A percentile compares a stretch with the other conserved stretches of the same genome.
These are phyloP conservation scores for Rotaria socialis DNA, from an alignment of 2,888 invertebrate species.

Conservation along the genomic window DNA sequence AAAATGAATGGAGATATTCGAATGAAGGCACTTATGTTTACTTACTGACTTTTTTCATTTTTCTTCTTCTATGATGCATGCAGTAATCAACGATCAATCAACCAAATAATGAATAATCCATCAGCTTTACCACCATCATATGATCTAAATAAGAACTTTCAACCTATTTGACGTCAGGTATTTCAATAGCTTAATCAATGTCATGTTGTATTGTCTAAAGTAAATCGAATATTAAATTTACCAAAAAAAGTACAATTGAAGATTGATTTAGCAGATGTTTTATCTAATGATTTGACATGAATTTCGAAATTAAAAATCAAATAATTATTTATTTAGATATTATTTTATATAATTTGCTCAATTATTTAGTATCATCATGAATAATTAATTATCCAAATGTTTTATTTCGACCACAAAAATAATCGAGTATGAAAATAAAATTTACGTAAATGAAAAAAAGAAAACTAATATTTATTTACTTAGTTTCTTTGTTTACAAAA, in stretches of 20 bases:
- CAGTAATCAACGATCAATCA: slow-evolving; percentile 11
- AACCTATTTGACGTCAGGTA: neutral
- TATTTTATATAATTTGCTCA: slow-evolving; percentile 10
- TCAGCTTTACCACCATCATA: neutral
- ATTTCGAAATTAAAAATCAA: neutral
- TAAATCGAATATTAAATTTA: neutral
- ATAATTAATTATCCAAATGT: neutral
- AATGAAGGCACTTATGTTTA: neutral
- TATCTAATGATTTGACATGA: neutral
- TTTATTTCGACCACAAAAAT: neutral
- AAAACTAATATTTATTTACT: slow-evolving; percentile 16
- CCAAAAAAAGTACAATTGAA: slow-evolving; percentile 1
- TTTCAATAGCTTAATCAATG: slow-evolving; percentile 20
- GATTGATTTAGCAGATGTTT: slow-evolving; percentile 17
- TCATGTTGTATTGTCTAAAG: neutral
- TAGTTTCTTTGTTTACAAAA: slow-evolving; percentile 44
- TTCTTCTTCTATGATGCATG: neutral
- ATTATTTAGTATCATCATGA: slow-evolving; percentile 15
- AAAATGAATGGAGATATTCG: no score
- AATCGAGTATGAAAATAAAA: neutral
- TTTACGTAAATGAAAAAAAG: neutral
- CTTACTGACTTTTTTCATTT: slow-evolving; percentile 17
- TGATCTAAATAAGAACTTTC: neutral
- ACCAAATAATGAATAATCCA: neutral
- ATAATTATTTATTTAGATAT: neutral